Evolutionary conservation across 2,797 vertebrate genomes (phyloP).

Genomic region (Propithecus deckenii): DNA sequence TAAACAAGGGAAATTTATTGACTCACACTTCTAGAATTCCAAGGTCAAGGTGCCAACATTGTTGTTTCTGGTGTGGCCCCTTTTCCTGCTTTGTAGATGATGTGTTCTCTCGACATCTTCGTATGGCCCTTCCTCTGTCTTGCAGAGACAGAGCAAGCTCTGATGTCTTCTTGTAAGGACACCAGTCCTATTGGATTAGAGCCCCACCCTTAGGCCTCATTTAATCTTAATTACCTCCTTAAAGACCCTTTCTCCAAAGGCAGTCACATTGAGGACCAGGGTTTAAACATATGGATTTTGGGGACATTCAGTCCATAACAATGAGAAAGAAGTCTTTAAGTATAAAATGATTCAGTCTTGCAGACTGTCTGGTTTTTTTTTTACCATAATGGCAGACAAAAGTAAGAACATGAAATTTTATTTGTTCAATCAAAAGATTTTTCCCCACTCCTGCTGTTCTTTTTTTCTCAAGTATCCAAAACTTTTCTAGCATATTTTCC

Average conservation of each 20-base stretch:
- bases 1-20: neutral
- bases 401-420: neutral
- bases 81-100: neutral
- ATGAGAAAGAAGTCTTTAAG: neutral
- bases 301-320: neutral
- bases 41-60: neutral
- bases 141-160: neutral
- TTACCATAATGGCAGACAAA: neutral
- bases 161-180: neutral
- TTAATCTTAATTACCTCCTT: neutral
- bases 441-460: neutral
- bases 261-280: neutral
- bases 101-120: neutral
- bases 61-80: neutral
- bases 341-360: neutral
- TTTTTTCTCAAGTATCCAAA: neutral
- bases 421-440: constrained; percentile 1
- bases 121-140: neutral
- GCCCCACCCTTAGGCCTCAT: too few relatives aligned
- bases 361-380: neutral
- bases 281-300: neutral
- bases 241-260: neutral
- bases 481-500: constrained; percentile 10
- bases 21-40: neutral
- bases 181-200: neutral